Conservation (phyloP, 2,113 vertebrate species). For the Anolis carolinensis region DNA sequence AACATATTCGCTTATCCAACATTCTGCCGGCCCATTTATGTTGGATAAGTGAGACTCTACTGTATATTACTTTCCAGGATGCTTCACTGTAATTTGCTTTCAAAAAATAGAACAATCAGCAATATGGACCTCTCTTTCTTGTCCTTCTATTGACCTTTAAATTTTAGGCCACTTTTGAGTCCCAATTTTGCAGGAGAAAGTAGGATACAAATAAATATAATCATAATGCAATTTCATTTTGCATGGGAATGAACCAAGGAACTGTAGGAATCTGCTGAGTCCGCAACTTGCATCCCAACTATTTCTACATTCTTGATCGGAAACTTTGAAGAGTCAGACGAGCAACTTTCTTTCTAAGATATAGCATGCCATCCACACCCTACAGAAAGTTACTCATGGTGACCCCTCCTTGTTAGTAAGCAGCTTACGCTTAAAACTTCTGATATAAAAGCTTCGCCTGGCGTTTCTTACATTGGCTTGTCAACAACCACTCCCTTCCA, state of each 20-base stretch:
- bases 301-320: not conserved
- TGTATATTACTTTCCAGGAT: no score
- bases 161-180: no score
- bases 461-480: constrained; percentile 52
- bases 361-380: not conserved
- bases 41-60: no score
- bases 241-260: not conserved
- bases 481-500: constrained; percentile 42
- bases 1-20: no score
- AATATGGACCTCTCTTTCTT: no score
- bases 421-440: constrained; percentile 53
- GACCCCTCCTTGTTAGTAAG: not conserved
- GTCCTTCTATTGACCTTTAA: no score
- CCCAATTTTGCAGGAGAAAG: no score
- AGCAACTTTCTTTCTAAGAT: not conserved
- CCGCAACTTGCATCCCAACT: not conserved
- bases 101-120: no score
- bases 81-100: no score
- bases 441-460: constrained; percentile 56
- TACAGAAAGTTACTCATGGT: not conserved
- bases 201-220: no score
- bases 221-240: not conserved
- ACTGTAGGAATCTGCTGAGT: not conserved
- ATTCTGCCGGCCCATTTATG: no score
- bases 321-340: not conserved